These are phyloP conservation scores for Hypomecis atomaria DNA, from an alignment of 2,888 invertebrate genomes.

Conservation along the genomic window DNA sequence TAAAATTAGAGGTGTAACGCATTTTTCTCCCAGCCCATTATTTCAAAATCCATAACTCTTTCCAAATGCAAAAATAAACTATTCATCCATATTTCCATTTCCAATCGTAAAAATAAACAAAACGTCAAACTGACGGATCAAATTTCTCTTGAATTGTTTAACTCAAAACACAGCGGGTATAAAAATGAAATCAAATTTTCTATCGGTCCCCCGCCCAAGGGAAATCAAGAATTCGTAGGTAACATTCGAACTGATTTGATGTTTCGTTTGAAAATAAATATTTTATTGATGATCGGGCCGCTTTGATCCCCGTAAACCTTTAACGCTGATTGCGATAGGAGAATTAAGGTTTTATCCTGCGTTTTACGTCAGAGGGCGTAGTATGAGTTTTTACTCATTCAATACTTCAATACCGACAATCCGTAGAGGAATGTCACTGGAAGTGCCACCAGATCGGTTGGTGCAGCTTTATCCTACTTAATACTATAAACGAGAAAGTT, in stretches of 20 bases:
- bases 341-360: slow-evolving; percentile 9
- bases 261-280: slow-evolving; percentile 62
- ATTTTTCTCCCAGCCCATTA: too few relatives aligned
- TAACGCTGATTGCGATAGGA: slow-evolving; percentile 54
- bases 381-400: too few relatives aligned
- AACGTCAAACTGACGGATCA: slow-evolving; percentile 22
- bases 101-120: slow-evolving; percentile 8
- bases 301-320: slow-evolving; percentile 59
- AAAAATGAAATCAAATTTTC: slow-evolving; percentile 70
- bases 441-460: too few relatives aligned
- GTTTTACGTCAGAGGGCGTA: background rate
- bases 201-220: slow-evolving; percentile 57
- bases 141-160: slow-evolving; percentile 39
- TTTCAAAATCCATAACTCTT: too few relatives aligned
- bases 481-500: too few relatives aligned
- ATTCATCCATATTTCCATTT: background rate
- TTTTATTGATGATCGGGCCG: slow-evolving; percentile 64
- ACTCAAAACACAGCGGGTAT: slow-evolving; percentile 55
- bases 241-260: slow-evolving; percentile 62
- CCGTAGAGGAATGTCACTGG: too few relatives aligned
- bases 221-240: slow-evolving; percentile 64
- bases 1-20: too few relatives aligned
- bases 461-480: too few relatives aligned
- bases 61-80: background rate
- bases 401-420: too few relatives aligned